phyloP scores from a whole-genome alignment of 2,888 invertebrate species.

The Limnephilus rhombicus region DNA sequence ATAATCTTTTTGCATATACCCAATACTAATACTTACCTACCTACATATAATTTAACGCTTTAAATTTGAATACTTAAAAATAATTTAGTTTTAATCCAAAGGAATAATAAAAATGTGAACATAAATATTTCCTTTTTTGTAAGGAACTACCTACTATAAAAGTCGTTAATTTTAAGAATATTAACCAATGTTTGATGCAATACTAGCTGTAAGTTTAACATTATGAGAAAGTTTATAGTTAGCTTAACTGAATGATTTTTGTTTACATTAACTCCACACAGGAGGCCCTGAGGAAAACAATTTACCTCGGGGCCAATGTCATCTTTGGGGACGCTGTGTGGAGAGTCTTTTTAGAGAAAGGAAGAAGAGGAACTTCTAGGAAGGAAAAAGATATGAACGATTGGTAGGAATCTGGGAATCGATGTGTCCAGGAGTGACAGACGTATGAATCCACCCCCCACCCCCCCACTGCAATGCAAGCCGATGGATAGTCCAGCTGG shows the following conservation, averaged over 20 bases:
- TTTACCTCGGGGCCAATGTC: too few relatives aligned
- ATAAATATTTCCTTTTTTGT: constrained; percentile 12
- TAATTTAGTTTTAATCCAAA: background rate
- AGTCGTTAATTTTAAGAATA: constrained; percentile 51
- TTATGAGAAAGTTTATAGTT: background rate
- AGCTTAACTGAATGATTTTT: background rate
- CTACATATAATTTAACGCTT: background rate
- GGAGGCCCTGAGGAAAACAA: too few relatives aligned
- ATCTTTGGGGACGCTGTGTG: too few relatives aligned
- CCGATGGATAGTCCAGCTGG: too few relatives aligned
- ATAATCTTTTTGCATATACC: background rate
- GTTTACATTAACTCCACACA: too few relatives aligned
- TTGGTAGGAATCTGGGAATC: too few relatives aligned
- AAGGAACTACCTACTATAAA: constrained; percentile 25
- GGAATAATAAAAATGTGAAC: background rate
- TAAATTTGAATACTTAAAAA: constrained; percentile 5
- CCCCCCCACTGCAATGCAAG: too few relatives aligned
- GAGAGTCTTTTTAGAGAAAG: too few relatives aligned
- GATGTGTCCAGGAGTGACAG: too few relatives aligned
- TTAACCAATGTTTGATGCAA: constrained; percentile 62
- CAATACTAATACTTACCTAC: constrained; percentile 20
- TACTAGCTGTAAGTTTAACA: constrained; percentile 58
- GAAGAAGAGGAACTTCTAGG: too few relatives aligned
- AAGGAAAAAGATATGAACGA: too few relatives aligned
- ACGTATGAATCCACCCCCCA: too few relatives aligned